Conservation (phyloP, 2,888 invertebrate species). For the Neoaliturus tenellus region DNA sequence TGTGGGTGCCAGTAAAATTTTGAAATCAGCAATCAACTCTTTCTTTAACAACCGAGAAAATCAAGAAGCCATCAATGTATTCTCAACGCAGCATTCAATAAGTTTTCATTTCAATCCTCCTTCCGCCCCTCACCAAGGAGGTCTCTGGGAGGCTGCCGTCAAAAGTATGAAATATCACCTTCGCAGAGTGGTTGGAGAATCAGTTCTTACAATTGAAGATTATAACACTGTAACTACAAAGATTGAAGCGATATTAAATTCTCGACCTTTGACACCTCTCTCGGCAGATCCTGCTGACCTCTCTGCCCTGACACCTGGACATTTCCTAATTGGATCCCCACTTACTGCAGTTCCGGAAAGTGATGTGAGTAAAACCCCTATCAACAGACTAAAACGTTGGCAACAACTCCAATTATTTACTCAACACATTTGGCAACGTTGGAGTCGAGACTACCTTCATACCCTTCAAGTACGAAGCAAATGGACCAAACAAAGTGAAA, state of each 20-base stretch:
- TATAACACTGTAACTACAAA: constrained; percentile 60
- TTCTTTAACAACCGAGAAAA: too few relatives aligned
- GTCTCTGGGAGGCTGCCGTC: constrained; percentile 51
- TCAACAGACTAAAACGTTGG: constrained; percentile 63
- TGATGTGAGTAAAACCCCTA: constrained; percentile 58
- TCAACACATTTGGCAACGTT: constrained; percentile 65
- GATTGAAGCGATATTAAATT: background rate
- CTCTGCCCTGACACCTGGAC: constrained; percentile 64
- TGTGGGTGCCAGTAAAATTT: constrained; percentile 66
- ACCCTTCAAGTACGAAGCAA: constrained; percentile 57
- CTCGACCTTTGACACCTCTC: background rate
- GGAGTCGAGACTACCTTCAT: constrained; percentile 59
- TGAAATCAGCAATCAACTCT: constrained; percentile 61
- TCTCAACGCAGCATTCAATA: background rate
- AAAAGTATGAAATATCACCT: constrained; percentile 65
- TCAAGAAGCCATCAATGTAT: constrained; percentile 57
- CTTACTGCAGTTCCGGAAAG: constrained; percentile 62
- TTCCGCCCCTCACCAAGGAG: constrained; percentile 49
- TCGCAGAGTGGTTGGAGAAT: constrained; percentile 62
- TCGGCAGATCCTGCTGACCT: constrained; percentile 61
- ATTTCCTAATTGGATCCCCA: constrained; percentile 64
- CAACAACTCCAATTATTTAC: constrained; percentile 58
- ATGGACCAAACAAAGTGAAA: constrained; percentile 43
- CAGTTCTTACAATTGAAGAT: constrained; percentile 66
- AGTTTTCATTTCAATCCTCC: constrained; percentile 44